These are phyloP conservation scores for Cylindroiulus punctatus DNA, from an alignment of 2,888 invertebrate species.

Conservation along the genomic window DNA sequence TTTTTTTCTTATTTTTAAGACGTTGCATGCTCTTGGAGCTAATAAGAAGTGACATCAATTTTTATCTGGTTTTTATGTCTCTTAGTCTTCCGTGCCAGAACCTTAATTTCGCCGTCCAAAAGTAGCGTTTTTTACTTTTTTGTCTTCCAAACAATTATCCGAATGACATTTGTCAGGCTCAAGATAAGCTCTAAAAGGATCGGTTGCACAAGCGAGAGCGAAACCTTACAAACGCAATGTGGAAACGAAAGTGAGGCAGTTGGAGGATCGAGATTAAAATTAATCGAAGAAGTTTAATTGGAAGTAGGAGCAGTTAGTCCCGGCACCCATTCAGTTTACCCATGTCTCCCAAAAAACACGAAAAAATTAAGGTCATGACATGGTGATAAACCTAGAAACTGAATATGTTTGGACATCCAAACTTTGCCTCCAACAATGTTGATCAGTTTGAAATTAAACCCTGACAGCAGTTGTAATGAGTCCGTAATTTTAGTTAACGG, in stretches of 20 bases:
- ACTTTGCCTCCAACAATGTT: too few species aligned
- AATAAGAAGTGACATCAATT: constrained; percentile 46
- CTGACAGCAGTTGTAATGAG: too few species aligned
- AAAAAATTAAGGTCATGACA: too few species aligned
- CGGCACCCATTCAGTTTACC: too few species aligned
- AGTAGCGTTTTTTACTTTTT: constrained; percentile 4
- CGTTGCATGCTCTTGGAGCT: not conserved
- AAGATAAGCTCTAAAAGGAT: constrained; percentile 15
- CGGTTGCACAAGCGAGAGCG: not conserved
- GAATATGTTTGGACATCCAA: too few species aligned
- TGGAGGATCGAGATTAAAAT: constrained; percentile 40
- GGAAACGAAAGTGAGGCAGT: not conserved
- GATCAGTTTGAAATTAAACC: too few species aligned
- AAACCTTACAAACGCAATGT: not conserved
- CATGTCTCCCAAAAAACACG: too few species aligned
- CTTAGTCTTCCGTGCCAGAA: not conserved
- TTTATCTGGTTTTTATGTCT: not conserved
- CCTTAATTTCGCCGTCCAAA: constrained; percentile 22
- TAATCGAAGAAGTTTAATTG: constrained; percentile 33
- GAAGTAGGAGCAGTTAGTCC: not conserved
- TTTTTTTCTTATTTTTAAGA: not conserved
- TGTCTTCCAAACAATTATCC: constrained; percentile 29
- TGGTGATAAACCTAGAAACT: too few species aligned
- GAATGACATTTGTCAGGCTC: constrained; percentile 37
- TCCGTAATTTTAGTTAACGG: too few species aligned